These are phyloP conservation scores for Schizopygopsis malacanthus DNA, from an alignment of 2,797 vertebrate genomes.

Conservation along the genomic window DNA sequence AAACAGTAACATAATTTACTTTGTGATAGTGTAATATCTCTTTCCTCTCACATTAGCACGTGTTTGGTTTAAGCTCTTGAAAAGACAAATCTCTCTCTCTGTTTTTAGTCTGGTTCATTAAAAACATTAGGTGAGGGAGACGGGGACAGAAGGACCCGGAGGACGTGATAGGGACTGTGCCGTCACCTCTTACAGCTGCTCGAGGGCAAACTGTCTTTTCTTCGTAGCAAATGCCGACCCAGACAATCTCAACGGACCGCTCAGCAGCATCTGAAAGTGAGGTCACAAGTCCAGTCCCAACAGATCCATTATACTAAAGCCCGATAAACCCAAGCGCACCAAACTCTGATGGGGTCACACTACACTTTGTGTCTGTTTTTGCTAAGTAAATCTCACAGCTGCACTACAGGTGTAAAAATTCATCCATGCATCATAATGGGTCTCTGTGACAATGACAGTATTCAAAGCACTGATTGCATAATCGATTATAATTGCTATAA, in stretches of 20 bases:
- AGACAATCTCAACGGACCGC: constrained; percentile 2
- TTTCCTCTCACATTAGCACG: constrained; percentile 13
- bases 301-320: constrained; percentile 23
- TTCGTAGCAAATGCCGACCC: not conserved
- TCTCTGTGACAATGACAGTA: not conserved
- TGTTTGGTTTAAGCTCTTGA: constrained; percentile 38
- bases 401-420: not conserved
- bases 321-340: constrained; percentile 2
- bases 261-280: constrained; percentile 29
- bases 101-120: constrained; percentile 49
- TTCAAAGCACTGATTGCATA: constrained; percentile 9
- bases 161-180: not conserved
- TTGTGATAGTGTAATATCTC: not conserved
- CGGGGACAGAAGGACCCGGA: not conserved
- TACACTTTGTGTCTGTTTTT: constrained; percentile 5
- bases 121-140: constrained; percentile 40
- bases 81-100: not conserved
- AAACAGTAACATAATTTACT: not conserved
- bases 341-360: not conserved
- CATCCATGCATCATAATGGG: not conserved
- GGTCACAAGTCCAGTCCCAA: constrained; percentile 27
- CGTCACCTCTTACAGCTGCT: constrained; percentile 24
- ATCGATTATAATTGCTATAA: constrained; percentile 14
- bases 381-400: constrained; percentile 7
- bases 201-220: not conserved